Conservation (phyloP, 2,113 vertebrate genomes). For the Dromaius novaehollandiae region DNA sequence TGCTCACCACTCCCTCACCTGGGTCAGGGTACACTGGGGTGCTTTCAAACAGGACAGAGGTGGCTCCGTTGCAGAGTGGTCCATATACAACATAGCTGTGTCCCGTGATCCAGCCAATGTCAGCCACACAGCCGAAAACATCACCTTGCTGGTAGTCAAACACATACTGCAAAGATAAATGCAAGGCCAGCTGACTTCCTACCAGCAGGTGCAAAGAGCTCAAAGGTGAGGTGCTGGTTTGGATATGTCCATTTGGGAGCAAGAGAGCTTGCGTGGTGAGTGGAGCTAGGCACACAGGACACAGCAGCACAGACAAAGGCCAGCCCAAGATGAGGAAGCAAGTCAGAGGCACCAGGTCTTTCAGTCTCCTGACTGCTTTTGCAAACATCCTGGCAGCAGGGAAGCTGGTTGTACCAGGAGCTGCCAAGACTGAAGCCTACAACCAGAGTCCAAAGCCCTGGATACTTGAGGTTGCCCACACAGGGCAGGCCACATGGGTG, state of each 20-base stretch:
- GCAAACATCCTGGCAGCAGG: not conserved
- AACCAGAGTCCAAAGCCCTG: not conserved
- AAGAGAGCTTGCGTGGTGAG: rapidly evolving
- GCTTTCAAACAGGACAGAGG: slow-evolving; percentile 92
- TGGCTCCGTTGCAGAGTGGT: slow-evolving; percentile 91
- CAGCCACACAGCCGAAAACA: slow-evolving; percentile 90
- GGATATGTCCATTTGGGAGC: not conserved
- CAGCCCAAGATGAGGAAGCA: not conserved
- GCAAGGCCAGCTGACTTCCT: slow-evolving; percentile 27
- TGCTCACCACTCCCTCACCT: slow-evolving; percentile 77
- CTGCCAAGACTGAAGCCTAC: not conserved
- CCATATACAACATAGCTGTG: slow-evolving; percentile 95
- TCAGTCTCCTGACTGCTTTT: not conserved
- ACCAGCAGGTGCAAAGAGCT: not conserved
- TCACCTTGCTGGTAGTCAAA: slow-evolving; percentile 88
- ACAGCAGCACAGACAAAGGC: not conserved
- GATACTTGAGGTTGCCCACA: not conserved
- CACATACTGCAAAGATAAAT: slow-evolving; percentile 81
- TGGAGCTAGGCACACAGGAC: not conserved
- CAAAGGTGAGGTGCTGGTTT: not conserved
- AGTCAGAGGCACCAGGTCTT: not conserved
- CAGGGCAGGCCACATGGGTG: rapidly evolving
- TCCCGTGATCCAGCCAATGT: slow-evolving; percentile 95
- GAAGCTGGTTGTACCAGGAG: not conserved
- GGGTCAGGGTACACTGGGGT: slow-evolving; percentile 91